Evolutionary conservation across 2,113 vertebrate genomes (phyloP).

Genomic region (Thalassarche chlororhynchos): DNA sequence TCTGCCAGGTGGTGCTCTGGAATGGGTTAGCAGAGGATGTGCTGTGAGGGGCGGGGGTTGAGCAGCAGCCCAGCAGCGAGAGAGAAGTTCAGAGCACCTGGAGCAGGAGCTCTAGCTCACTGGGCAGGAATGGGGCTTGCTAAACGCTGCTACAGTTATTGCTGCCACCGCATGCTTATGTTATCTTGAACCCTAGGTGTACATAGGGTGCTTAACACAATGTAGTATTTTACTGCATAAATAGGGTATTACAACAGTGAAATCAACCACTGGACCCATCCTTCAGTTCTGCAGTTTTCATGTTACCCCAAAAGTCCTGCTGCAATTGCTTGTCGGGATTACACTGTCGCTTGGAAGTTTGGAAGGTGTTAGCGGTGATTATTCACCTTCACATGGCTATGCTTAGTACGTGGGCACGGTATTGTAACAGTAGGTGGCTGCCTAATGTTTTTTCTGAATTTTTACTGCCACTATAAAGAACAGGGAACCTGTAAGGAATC

Average conservation of each 20-base stretch:
- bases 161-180: not conserved
- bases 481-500: not conserved
- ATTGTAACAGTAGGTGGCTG: not conserved
- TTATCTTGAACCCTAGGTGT: not conserved
- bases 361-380: not conserved
- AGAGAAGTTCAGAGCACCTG: not conserved
- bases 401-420: not conserved
- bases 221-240: not conserved
- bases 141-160: fast-evolving
- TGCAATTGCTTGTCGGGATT: not conserved
- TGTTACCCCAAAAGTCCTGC: not conserved
- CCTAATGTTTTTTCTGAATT: not conserved
- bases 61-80: not conserved
- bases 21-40: not conserved
- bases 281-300: not conserved
- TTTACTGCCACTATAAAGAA: not conserved
- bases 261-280: not conserved
- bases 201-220: not conserved
- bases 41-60: not conserved
- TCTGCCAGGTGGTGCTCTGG: not conserved
- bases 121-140: not conserved
- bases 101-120: not conserved
- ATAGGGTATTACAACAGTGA: not conserved
- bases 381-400: not conserved
- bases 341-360: not conserved